These are phyloP conservation scores for Arctopsyche grandis DNA, from an alignment of 1,140 invertebrate species.

Conservation along the genomic window DNA sequence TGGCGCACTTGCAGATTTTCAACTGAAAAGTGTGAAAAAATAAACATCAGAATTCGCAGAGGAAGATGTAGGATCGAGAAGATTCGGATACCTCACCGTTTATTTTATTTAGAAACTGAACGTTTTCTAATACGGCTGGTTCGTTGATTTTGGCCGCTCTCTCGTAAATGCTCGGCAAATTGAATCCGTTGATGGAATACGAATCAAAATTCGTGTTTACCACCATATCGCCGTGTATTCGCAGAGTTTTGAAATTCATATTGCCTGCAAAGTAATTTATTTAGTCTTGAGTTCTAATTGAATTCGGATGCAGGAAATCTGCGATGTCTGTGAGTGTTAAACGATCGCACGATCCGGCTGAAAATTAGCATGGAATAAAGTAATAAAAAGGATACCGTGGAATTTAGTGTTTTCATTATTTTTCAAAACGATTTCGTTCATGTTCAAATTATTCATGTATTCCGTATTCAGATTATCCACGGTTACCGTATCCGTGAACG, in stretches of 20 bases:
- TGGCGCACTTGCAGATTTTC: conserved; percentile 9
- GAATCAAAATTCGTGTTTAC: conserved; percentile 26
- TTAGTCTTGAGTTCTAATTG: not conserved
- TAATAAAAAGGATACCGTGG: conserved; percentile 32
- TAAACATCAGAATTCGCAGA: not conserved
- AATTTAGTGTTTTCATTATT: conserved; percentile 37
- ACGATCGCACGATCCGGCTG: no score
- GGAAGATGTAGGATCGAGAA: not conserved
- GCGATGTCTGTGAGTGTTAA: not conserved
- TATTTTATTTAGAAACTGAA: conserved; percentile 30
- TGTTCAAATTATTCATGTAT: conserved; percentile 44
- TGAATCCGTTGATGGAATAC: conserved; percentile 35
- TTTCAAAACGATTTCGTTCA: conserved; percentile 46
- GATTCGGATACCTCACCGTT: not conserved
- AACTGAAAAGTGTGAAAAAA: conserved; percentile 12
- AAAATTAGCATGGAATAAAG: not conserved
- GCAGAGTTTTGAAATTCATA: conserved; percentile 37
- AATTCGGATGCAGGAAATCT: no score
- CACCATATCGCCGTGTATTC: conserved; percentile 41
- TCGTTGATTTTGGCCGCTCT: conserved; percentile 41
- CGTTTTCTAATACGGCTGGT: conserved; percentile 35
- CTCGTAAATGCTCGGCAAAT: conserved; percentile 21
- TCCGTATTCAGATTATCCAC: conserved; percentile 44
- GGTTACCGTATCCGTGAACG: conserved; percentile 38
- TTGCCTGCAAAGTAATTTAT: conserved; percentile 48